Evolutionary conservation across 2,113 vertebrate genomes (phyloP), one percentile per base, ranked within the genome.

Genomic region (Psephotus haematonotus): DNA sequence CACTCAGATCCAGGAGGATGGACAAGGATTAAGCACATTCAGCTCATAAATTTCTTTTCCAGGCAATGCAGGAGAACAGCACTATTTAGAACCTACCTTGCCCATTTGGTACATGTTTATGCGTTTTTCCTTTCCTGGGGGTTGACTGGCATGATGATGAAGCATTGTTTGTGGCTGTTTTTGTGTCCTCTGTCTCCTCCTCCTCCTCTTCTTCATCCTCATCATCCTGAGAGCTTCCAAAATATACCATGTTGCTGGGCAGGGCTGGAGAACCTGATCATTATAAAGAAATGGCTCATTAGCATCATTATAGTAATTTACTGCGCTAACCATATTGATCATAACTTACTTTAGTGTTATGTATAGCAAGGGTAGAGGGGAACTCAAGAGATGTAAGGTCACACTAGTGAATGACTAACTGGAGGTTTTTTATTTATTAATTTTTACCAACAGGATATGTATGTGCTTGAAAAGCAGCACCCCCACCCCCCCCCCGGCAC

Each of bases 161-260:
- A 96, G 98, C 97, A 47, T 98, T 98, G 64, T 97, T 98, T 97
- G 98, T 97, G 94, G 98, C 93, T 96, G 97, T 86, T 97, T 98
- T 99, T 97, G 98, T 71, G 68, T 99, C 99, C 96, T 99, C 99
- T 70, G 97, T 97, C 92, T 98, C 98, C 86, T 98, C 98, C 28
- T 98, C 98, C 67, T 99, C 99, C 52, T 99, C 99, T 72, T 99
- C 99, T 75, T 99, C 98, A 43, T 99, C 99, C 83, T 99, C 99
- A 78, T 99, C 99, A 63, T 99, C 99, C 98, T 99, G 99, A 98
- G 99, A 99, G 97, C 99, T 99, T 97, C 99, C 99, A 22, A 99
- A 99, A 98, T 99, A 99, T 11, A 99, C 98, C 99, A 99, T 99
- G 98, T 98, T 99, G 98, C 97, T 99, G 98, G 99, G 99, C 98